Percentiles rank a stretch among this genome's conserved stretches.
Conservation (phyloP, 1,140 invertebrate species). For the Phenacoccus solenopsis region DNA sequence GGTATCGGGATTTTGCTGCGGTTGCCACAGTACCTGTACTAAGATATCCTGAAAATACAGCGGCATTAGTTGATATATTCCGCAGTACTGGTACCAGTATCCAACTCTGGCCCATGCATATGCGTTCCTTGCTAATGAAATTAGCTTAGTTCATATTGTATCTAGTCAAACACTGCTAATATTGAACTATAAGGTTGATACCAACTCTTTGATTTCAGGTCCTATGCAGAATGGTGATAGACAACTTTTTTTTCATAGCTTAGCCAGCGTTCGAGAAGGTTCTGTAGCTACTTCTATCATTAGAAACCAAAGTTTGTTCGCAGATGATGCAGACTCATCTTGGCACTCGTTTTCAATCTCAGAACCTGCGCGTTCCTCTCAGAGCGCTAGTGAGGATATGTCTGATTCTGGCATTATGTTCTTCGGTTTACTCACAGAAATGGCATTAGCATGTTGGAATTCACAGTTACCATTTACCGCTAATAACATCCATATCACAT, state of each 20-base stretch:
- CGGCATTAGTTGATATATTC: too few relatives aligned
- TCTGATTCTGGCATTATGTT: slow-evolving; percentile 30
- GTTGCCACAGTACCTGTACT: too few relatives aligned
- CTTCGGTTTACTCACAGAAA: slow-evolving; percentile 28
- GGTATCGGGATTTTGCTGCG: too few relatives aligned
- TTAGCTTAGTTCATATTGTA: too few relatives aligned
- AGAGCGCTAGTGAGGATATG: slow-evolving; percentile 32
- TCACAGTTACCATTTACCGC: slow-evolving; percentile 24
- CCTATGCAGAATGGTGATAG: slow-evolving; percentile 40
- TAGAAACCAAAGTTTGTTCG: slow-evolving; percentile 27
- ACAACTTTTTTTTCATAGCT: slow-evolving; percentile 57
- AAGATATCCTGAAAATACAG: too few relatives aligned
- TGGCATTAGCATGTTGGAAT: slow-evolving; percentile 35
- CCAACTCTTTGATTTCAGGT: slow-evolving; percentile 21
- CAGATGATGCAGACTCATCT: slow-evolving; percentile 22
- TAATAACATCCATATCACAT: slow-evolving; percentile 23
- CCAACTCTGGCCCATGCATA: neutral
- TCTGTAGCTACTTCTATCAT: slow-evolving; percentile 49
- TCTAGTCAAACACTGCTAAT: too few relatives aligned
- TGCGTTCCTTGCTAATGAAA: too few relatives aligned
- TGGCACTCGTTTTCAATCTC: slow-evolving; percentile 24
- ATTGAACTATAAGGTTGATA: too few relatives aligned
- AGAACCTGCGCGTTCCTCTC: slow-evolving; percentile 23
- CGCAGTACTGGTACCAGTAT: too few relatives aligned
- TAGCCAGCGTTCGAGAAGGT: slow-evolving; percentile 55